Evolutionary conservation across 2,797 vertebrate species (phyloP), one percentile per base, ranked within the genome.

Genomic region (Harpagifer antarcticus): DNA sequence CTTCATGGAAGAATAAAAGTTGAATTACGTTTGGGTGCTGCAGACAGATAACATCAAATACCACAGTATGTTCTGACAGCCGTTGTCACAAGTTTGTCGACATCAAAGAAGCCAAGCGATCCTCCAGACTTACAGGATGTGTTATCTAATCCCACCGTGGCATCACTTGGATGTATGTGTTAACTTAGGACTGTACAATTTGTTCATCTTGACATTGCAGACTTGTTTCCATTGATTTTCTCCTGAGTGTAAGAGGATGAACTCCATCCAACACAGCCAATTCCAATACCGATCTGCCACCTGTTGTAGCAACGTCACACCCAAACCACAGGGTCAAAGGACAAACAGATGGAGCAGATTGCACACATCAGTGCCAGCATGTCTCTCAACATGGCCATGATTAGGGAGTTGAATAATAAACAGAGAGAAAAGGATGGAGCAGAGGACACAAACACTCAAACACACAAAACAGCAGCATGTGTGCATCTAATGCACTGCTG

Each of bases 251-350:
- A 37, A 37, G 33, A 59, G 70, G 55, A 63, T 70, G 67, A 84
- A 76, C 73, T 74, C 81, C 81, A 60, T 76, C 71, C 52, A 52
- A 49, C 47, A 17, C 63, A 42, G 19, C 43, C 44, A 44, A 60
- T 70, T 44, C 52, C 23, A 47, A 59, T 37, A 64, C 57, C 84
- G 62, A 78, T 67, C 47, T 42, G 61, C 81, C 76, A 82, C 85
- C 84, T 88, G 90, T 68, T 74, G 86, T 27, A 27, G 27, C 16
- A 19, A 68, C 72, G 69, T 86, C 88, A 60, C 82, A 49, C 54
- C n/a, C 54, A 12, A 31, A 9, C 55, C n/a, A 59, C 7, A 2
- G 48, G 81, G 76, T 72, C 81, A 78, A 31, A 27, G 82, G 78
- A 81, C 80, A 75, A 75, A 59, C 87, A 86, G 69, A 80, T 62